Evolutionary conservation across 2,888 invertebrate genomes (phyloP).

Genomic region (Polydrusus tereticollis): DNA sequence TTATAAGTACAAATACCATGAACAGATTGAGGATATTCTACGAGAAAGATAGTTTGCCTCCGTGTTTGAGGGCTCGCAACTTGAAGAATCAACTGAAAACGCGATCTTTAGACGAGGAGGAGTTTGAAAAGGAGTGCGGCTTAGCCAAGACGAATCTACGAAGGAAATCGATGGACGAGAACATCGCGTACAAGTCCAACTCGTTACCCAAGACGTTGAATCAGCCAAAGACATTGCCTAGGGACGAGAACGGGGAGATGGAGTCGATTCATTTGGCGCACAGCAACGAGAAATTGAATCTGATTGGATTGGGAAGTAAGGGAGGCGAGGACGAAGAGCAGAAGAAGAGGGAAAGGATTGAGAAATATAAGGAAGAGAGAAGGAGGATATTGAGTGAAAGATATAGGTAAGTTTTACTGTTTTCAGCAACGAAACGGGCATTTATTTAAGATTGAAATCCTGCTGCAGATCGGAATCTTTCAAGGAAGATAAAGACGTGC

Average conservation of each 20-base stretch:
- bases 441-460: too few relatives aligned
- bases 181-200: slow-evolving; percentile 64
- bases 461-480: slow-evolving; percentile 80
- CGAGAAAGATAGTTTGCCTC: slow-evolving; percentile 69
- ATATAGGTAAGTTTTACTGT: slow-evolving; percentile 67
- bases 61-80: slow-evolving; percentile 74
- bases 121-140: slow-evolving; percentile 78
- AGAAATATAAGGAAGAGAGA: slow-evolving; percentile 92
- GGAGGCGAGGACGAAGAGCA: slow-evolving; percentile 58
- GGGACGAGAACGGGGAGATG: slow-evolving; percentile 61
- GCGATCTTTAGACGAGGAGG: slow-evolving; percentile 80
- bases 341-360: slow-evolving; percentile 84
- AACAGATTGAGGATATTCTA: slow-evolving; percentile 52
- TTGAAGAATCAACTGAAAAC: slow-evolving; percentile 76
- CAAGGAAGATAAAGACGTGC: slow-evolving; percentile 72
- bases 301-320: slow-evolving; percentile 31
- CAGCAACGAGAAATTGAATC: slow-evolving; percentile 59
- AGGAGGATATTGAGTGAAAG: slow-evolving; percentile 87
- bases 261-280: slow-evolving; percentile 61
- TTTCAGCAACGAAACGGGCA: neutral
- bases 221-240: slow-evolving; percentile 70
- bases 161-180: slow-evolving; percentile 73
- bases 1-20: slow-evolving; percentile 11
- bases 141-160: slow-evolving; percentile 60
- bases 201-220: slow-evolving; percentile 72